Evolutionary conservation across 2,888 invertebrate species (phyloP), one percentile per base, ranked within the genome.

Genomic region (Macropis europaea): DNA sequence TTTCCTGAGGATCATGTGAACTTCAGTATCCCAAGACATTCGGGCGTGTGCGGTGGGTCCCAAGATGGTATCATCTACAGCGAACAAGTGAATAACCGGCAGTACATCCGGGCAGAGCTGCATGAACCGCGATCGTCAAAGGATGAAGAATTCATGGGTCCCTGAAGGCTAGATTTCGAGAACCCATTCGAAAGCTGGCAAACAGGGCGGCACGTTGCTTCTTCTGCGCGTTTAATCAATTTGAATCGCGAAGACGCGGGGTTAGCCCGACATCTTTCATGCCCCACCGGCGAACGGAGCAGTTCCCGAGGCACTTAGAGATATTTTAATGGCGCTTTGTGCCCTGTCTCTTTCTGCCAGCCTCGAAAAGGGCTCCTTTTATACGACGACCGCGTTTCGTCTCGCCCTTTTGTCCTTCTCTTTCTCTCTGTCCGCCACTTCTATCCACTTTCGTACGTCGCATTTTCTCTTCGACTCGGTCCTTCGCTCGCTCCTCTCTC

Each of bases 271-370:
- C 71, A 56, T 76, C 67, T 72, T 71, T 71, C 75, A 63, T 53
- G 73, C 56, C 28, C 53, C 26, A n/a, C 34, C 40, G n/a, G n/a
- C 30, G 40, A 34, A 6, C 28, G 54, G 17, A 32, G 61, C 57
- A 53, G 43, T 57, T 43, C 66, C 36, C 56, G 59, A 47, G 72
- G 77, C 82, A 82, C 81, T 82, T 75, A 66, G 76, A 82, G 77
- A 84, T 87, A 87, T 87, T 88, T 89, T 88, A 89, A 89, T 87
- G 87, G 83, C 83, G 87, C 86, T 88, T 88, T 87, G 86, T 88
- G 79, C 77, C 74, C 68, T 53, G 69, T 78, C 63, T 47, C 45
- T 63, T 40, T 30, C 64, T 68, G 57, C 61, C 63, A 71, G 73
- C 26, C 68, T 22, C 45, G 60, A 42, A 42, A 42, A 80, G 70